A percentile compares a stretch with the other conserved stretches of the same genome.
Conservation (phyloP, 1,140 invertebrate genomes). For the fruit fly (Drosophila melanogaster) region Release_6_plus_ISO1_MT NC_004354.4:20086001-20086500, state of each 20-base stretch:
- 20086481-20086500: too few species aligned
- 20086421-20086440: not conserved
- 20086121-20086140: too few species aligned
- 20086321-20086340: not conserved
- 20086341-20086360: not conserved
- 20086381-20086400: constrained; percentile 22
- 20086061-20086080: too few species aligned
- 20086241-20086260: constrained; percentile 80
- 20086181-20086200: constrained; percentile 64
- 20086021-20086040: too few species aligned
- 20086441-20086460: not conserved
- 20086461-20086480: not conserved
- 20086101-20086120: too few species aligned
- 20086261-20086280: constrained; percentile 75
- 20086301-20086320: not conserved
- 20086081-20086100: too few species aligned
- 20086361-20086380: not conserved
- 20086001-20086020: not conserved
- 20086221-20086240: constrained; percentile 83
- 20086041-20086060: too few species aligned
- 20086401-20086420: not conserved
- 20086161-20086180: not conserved
- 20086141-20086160: not conserved
- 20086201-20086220: constrained; percentile 82
- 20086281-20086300: constrained; percentile 63